A percentile compares a stretch with the other conserved stretches of the same genome.
These are phyloP conservation scores for Hydriomena furcata DNA, from an alignment of 2,888 invertebrate species.

Conservation along the genomic window DNA sequence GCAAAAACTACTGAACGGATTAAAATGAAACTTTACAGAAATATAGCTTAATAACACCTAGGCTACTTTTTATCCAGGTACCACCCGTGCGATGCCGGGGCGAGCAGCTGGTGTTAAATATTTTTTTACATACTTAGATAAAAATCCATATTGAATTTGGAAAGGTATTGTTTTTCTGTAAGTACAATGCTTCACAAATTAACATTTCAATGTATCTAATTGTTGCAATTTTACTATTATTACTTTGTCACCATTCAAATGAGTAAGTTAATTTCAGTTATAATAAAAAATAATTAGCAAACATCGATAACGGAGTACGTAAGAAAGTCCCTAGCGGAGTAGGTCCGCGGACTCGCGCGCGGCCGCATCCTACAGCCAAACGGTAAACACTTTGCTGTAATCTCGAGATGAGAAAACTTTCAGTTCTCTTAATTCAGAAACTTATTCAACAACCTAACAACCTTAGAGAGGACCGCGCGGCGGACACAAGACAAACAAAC, in stretches of 20 bases:
- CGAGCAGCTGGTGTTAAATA: too few relatives aligned
- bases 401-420: constrained; percentile 85
- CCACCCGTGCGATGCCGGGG: too few relatives aligned
- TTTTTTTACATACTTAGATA: too few relatives aligned
- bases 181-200: not conserved
- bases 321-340: constrained; percentile 41
- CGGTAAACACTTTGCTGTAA: constrained; percentile 85
- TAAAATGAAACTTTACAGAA: too few relatives aligned
- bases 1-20: too few relatives aligned
- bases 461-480: constrained; percentile 78
- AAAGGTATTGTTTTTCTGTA: too few relatives aligned
- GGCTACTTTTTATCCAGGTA: too few relatives aligned
- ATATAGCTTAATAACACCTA: too few relatives aligned
- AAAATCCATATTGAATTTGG: too few relatives aligned
- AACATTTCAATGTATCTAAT: not conserved
- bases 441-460: constrained; percentile 84
- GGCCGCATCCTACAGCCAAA: constrained; percentile 80
- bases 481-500: constrained; percentile 80
- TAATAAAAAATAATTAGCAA: constrained; percentile 20
- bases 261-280: constrained; percentile 11
- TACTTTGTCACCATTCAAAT: constrained; percentile 2
- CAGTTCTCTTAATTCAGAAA: constrained; percentile 85
- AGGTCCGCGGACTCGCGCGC: constrained; percentile 64
- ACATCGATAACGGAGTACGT: constrained; percentile 21
- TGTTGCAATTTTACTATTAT: not conserved